Evolutionary conservation across 1,140 invertebrate species (phyloP), one percentile per base, ranked within the genome.

Genomic region (Rhopalosiphum padi): DNA sequence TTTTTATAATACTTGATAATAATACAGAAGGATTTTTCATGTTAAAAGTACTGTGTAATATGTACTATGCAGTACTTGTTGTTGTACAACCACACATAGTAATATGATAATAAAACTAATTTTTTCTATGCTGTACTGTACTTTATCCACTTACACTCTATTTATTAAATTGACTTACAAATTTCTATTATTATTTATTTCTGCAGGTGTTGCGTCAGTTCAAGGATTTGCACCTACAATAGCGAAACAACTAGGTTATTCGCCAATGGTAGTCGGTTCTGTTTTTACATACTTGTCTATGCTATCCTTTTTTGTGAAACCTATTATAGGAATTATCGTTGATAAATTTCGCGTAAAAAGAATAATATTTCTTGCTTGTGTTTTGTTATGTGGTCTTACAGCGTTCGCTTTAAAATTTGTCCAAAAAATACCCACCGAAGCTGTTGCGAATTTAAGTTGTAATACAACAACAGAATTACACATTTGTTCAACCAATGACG

Each of bases 161-260:
- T 83, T 41, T 9, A 30, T 82, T 82, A 35, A 68, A 68, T 30
- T 68, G 11, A 82, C n/a, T 83, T 83, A 0, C 9, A 6, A 22
- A 6, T 23, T 83, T 37, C 22, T 86, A 46, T 86, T 86, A 43
- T 86, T 86, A 46, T 46, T 25, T 25, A 30, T 30, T 94, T 86
- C 96, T 96, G 94, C 95, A 99, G 98, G 97, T 77, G 97, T 97
- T 82, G 97, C 97, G 88, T 97, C 97, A 60, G 95, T 98, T 82
- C 96, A 98, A 53, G 97, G 97, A 89, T 98, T 98, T 95, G 95
- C 98, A 94, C 97, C 98, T 48, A 97, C 97, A 5, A 97, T 98
- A 95, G 98, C 97, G 21, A 97, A 97, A 94, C 97, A 98, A 95
- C 95, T 98, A 91, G 98, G 98, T 86, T 98, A 98, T 94, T 97